Percentiles rank a stretch among this genome's conserved stretches.
These are phyloP conservation scores for Macrotrachela quadricornifera DNA, from an alignment of 1,140 invertebrate species.

Conservation along the genomic window DNA sequence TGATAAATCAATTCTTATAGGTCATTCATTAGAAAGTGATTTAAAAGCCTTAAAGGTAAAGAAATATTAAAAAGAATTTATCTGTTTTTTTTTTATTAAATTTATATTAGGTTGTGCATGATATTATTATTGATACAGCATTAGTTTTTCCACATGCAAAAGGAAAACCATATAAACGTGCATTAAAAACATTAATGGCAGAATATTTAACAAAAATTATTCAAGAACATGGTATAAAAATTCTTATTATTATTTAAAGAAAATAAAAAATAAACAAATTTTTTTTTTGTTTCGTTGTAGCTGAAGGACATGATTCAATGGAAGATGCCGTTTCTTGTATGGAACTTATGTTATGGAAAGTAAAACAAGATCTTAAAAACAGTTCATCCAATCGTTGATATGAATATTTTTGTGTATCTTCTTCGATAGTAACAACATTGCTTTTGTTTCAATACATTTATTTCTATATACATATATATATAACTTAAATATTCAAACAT, in stretches of 20 bases:
- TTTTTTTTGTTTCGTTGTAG: conserved; percentile 33
- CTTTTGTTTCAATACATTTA: no score
- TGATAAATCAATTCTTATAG: conserved; percentile 65
- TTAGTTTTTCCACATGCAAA: conserved; percentile 79
- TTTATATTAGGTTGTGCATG: conserved; percentile 48
- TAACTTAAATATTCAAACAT: no score
- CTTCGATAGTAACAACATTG: no score
- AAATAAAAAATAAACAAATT: background rate
- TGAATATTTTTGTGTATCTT: no score
- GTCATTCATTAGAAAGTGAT: conserved; percentile 88
- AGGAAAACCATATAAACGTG: conserved; percentile 69
- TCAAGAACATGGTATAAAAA: conserved; percentile 53
- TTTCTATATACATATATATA: no score
- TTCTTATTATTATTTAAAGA: background rate
- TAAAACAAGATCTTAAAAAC: conserved; percentile 44
- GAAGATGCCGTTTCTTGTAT: conserved; percentile 66
- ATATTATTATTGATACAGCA: conserved; percentile 77
- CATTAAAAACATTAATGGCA: conserved; percentile 58
- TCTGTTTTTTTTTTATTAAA: background rate
- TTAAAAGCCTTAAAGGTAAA: conserved; percentile 58
- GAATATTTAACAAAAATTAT: conserved; percentile 79
- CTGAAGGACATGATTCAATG: conserved; percentile 62
- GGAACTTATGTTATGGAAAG: conserved; percentile 55
- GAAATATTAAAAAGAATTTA: background rate
- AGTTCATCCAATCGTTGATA: background rate